Evolutionary conservation across 1,140 invertebrate species (phyloP).

Genomic region (Teleopsis dalmanni): DNA sequence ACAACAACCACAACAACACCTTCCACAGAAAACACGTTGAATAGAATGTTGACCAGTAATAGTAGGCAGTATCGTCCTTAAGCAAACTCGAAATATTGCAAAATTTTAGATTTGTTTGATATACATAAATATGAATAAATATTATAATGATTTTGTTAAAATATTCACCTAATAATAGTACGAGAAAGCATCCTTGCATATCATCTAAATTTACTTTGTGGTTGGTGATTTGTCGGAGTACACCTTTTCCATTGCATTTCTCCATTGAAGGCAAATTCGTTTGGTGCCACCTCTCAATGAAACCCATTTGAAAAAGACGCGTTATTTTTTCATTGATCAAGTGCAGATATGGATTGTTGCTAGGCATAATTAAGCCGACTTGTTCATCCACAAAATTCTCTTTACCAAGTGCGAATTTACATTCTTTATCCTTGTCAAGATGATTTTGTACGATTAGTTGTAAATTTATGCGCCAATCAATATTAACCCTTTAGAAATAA

Average conservation of each 20-base stretch:
- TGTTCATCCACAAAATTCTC: conserved; percentile 75
- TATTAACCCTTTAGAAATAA: conserved; percentile 68
- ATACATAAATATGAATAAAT: too few relatives aligned
- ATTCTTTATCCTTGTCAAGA: conserved; percentile 37
- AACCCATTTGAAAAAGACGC: conserved; percentile 72
- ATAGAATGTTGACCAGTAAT: too few relatives aligned
- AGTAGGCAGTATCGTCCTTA: too few relatives aligned
- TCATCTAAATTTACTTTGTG: conserved; percentile 79
- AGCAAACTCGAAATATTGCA: too few relatives aligned
- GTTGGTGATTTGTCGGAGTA: conserved; percentile 61
- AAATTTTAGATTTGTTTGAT: too few relatives aligned
- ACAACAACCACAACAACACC: too few relatives aligned
- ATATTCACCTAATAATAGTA: conserved; percentile 29
- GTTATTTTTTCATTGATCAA: conserved; percentile 60
- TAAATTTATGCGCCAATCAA: conserved; percentile 74
- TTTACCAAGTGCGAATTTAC: conserved; percentile 34
- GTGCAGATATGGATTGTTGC: conserved; percentile 64
- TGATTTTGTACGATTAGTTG: conserved; percentile 46
- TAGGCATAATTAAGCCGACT: conserved; percentile 64
- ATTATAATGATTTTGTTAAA: too few relatives aligned
- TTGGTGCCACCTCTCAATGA: conserved; percentile 74
- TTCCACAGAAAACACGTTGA: too few relatives aligned
- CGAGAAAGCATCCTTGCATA: conserved; percentile 68
- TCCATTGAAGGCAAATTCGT: conserved; percentile 71
- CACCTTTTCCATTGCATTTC: conserved; percentile 56